A percentile compares a stretch with the other conserved stretches of the same genome.
Conservation (phyloP, 2,797 vertebrate genomes). For the Cheirogaleus major region DNA sequence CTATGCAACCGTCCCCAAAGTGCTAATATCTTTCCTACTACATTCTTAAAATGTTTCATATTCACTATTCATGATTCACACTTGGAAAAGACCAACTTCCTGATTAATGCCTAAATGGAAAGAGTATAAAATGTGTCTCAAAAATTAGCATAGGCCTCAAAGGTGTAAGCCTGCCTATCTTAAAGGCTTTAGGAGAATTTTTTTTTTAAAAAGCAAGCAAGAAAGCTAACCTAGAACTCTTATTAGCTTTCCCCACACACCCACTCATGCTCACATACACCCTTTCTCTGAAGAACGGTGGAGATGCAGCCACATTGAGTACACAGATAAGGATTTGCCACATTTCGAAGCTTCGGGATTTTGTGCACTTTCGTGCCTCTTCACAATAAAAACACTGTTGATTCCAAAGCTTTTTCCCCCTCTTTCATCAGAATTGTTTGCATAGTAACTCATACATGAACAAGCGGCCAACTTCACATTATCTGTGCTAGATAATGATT, state of each 20-base stretch:
- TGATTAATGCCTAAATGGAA: constrained; percentile 62
- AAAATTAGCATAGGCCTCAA: constrained; percentile 41
- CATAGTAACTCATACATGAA: background rate
- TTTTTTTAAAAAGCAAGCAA: background rate
- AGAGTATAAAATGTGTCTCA: constrained; percentile 27
- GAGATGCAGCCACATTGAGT: background rate
- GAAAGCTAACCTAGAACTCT: background rate
- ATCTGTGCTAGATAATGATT: background rate
- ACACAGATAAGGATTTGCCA: background rate
- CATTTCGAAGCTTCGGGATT: background rate
- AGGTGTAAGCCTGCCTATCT: constrained; percentile 3
- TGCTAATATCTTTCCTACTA: constrained; percentile 52
- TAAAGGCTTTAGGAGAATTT: background rate
- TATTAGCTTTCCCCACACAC: background rate
- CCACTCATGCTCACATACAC: background rate
- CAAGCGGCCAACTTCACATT: background rate
- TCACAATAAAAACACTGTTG: background rate
- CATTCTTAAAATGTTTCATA: constrained; percentile 59
- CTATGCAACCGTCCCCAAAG: constrained; percentile 59
- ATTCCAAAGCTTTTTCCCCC: background rate
- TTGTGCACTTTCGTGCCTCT: background rate
- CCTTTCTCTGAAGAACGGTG: background rate
- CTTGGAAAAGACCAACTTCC: constrained; percentile 64
- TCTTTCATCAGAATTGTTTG: background rate
- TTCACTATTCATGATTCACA: constrained; percentile 63